Evolutionary conservation across 2,888 invertebrate genomes (phyloP).

Genomic region (Tetheella fluctuosa): DNA sequence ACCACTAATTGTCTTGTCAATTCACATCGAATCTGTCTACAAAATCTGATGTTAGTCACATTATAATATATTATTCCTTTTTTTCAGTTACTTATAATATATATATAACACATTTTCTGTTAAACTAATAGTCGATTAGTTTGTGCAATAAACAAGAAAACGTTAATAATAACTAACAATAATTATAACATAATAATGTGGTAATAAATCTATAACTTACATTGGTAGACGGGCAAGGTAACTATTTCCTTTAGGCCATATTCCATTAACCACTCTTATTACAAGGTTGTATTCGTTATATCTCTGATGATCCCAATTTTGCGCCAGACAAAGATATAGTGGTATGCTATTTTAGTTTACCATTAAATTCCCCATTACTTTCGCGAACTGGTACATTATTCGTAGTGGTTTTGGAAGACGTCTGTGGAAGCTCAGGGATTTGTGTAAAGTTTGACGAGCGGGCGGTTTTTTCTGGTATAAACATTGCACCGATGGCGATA

Average conservation of each 20-base stretch:
- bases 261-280: conserved; percentile 4
- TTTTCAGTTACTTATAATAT: not conserved
- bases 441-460: conserved; percentile 28
- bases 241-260: conserved; percentile 12
- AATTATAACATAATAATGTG: conserved; percentile 9
- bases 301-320: not conserved
- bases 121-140: conserved; percentile 11
- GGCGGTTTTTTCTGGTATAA: conserved; percentile 60
- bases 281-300: not conserved
- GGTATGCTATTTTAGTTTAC: conserved; percentile 61
- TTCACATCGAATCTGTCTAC: not conserved
- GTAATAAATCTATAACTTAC: conserved; percentile 14
- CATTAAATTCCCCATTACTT: conserved; percentile 54
- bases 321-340: conserved; percentile 12
- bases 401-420: conserved; percentile 42
- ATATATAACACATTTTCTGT: not conserved
- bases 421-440: conserved; percentile 43
- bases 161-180: conserved; percentile 15
- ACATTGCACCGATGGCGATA: conserved; percentile 73
- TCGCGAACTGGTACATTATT: conserved; percentile 32
- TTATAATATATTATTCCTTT: not conserved
- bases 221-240: conserved; percentile 1
- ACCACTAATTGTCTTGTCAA: not conserved
- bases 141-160: conserved; percentile 18
- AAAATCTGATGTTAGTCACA: not conserved